phyloP scores from a whole-genome alignment of 2,797 vertebrate species.

The Cyprinella venusta region DNA sequence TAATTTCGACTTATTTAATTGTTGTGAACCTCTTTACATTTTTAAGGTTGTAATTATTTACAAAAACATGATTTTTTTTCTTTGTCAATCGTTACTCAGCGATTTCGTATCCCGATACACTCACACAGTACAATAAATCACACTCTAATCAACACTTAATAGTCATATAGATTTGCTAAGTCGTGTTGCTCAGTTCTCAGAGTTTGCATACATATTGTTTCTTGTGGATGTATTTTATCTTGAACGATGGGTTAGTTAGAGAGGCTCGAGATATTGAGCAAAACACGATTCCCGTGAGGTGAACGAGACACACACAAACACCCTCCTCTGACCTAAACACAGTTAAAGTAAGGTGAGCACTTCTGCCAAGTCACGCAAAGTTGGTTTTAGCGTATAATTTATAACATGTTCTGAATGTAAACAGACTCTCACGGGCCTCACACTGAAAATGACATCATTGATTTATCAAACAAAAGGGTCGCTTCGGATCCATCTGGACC shows the following conservation, averaged over 20 bases:
- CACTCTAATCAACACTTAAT: neutral
- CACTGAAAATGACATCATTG: neutral
- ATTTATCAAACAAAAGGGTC: neutral
- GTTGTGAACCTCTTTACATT: too few relatives aligned
- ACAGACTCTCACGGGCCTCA: constrained; percentile 71
- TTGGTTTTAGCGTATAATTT: constrained; percentile 82
- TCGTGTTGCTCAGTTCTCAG: neutral
- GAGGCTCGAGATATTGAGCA: neutral
- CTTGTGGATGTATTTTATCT: neutral
- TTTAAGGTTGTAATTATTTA: neutral
- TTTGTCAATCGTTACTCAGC: neutral
- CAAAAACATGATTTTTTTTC: neutral
- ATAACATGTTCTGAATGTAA: constrained; percentile 82
- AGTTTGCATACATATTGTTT: neutral
- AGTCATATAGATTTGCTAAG: neutral
- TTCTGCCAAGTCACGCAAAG: constrained; percentile 87
- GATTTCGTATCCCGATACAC: neutral
- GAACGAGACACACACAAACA: neutral
- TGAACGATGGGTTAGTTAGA: neutral
- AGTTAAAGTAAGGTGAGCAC: constrained; percentile 66
- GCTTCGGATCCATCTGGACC: neutral
- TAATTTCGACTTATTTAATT: too few relatives aligned
- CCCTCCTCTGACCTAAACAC: neutral
- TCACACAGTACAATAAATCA: neutral
- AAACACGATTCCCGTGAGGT: neutral